phyloP scores from a whole-genome alignment of 2,113 vertebrate species.

The Setophaga petechia region DNA sequence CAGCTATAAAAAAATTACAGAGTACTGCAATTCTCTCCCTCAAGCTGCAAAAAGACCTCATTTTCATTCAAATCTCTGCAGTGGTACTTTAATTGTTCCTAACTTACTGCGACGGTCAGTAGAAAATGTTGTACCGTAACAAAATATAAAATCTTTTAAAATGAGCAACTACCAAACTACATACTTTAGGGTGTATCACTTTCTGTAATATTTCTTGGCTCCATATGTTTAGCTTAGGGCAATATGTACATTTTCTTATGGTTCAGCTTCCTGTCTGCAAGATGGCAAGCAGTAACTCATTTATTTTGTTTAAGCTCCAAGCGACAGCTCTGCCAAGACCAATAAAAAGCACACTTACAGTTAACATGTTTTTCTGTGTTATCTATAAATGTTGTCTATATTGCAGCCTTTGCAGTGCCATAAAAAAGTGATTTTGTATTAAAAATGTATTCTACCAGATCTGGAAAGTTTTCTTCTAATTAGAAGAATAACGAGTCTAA shows the following conservation, averaged over 20 bases:
- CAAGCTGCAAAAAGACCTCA: not conserved
- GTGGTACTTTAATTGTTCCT: not conserved
- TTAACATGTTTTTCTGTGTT: not conserved
- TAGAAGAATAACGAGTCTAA: not conserved
- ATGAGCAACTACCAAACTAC: not conserved
- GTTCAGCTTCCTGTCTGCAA: constrained; percentile 49
- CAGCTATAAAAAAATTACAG: not conserved
- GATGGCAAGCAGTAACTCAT: constrained; percentile 31
- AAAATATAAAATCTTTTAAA: not conserved
- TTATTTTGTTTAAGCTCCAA: constrained; percentile 57
- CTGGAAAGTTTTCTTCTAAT: not conserved
- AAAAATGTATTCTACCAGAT: not conserved
- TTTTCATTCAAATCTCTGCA: not conserved
- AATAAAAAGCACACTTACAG: constrained; percentile 3
- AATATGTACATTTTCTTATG: constrained; percentile 20
- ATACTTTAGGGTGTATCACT: not conserved
- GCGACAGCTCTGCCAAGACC: constrained; percentile 14
- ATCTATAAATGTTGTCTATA: not conserved
- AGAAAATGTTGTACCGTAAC: not conserved
- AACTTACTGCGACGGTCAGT: not conserved
- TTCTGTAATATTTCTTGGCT: not conserved
- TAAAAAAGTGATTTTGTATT: not conserved
- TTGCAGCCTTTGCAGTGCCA: not conserved
- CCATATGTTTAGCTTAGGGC: constrained; percentile 44
- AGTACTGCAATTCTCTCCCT: not conserved